A percentile compares a stretch with the other conserved stretches of the same genome.
phyloP scores from a whole-genome alignment of 2,797 vertebrate species.

The Myotis planiceps region DNA sequence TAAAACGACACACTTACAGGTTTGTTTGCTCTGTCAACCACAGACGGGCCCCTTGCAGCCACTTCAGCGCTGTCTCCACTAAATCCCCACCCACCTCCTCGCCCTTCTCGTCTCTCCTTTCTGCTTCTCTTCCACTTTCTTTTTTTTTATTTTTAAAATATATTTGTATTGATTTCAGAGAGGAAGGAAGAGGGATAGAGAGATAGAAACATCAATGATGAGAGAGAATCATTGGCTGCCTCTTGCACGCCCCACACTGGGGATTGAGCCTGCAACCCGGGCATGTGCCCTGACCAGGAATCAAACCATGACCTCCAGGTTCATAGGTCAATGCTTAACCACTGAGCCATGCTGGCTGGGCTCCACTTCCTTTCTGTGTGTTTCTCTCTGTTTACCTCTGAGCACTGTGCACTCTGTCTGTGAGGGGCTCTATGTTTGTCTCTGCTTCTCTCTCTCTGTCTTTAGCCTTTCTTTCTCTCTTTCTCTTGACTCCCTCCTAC shows the following conservation, averaged over 20 bases:
- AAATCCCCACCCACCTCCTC: neutral
- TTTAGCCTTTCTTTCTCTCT: neutral
- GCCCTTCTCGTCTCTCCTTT: neutral
- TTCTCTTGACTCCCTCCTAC: neutral
- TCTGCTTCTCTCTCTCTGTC: neutral
- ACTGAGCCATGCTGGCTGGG: too few species aligned
- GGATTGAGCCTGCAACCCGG: too few species aligned
- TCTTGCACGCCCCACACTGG: too few species aligned
- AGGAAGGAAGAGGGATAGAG: too few species aligned
- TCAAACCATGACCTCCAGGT: too few species aligned
- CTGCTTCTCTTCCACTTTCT: neutral
- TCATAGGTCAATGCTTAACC: too few species aligned
- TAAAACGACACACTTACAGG: neutral
- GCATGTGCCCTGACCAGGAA: too few species aligned
- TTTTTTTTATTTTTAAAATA: too few species aligned
- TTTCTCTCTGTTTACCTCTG: neutral
- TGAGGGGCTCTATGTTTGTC: neutral
- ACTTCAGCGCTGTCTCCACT: fast-evolving
- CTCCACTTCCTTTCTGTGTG: neutral
- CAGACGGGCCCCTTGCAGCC: neutral
- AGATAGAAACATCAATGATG: too few species aligned
- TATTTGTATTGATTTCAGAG: too few species aligned
- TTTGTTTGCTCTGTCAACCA: neutral
- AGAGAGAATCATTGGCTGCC: too few species aligned
- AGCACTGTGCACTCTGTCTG: neutral